These are phyloP conservation scores for Myiagra hebetior DNA, from an alignment of 2,113 vertebrate genomes.

Conservation along the genomic window DNA sequence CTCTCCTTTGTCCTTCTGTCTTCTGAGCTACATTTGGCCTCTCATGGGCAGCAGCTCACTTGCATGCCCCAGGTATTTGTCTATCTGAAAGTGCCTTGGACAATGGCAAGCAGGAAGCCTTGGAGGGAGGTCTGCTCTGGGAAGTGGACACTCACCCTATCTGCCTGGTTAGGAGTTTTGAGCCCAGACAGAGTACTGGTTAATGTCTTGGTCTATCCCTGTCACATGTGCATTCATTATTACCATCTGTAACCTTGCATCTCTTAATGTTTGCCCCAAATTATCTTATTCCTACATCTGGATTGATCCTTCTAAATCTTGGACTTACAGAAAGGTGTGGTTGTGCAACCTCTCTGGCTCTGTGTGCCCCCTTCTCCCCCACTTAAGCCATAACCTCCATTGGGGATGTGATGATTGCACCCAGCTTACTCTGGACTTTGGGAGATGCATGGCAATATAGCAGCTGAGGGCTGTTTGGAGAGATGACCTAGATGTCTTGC, in stretches of 20 bases:
- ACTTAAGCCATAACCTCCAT: background rate
- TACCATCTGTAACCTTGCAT: background rate
- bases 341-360: background rate
- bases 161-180: background rate
- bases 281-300: background rate
- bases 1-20: background rate
- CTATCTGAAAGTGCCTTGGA: background rate
- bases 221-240: background rate
- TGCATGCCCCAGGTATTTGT: fast-evolving
- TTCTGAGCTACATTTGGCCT: background rate
- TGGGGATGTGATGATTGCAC: background rate
- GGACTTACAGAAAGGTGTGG: background rate
- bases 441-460: background rate
- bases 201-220: background rate
- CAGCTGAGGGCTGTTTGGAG: background rate
- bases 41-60: fast-evolving
- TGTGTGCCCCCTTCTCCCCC: fast-evolving
- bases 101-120: background rate
- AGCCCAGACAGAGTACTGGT: background rate
- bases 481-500: background rate
- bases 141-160: background rate
- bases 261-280: background rate
- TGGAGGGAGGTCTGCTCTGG: background rate
- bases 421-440: background rate
- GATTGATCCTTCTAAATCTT: background rate